Evolutionary conservation across 2,113 vertebrate genomes (phyloP), one percentile per base, ranked within the genome.

Genomic region (Pan paniscus): DNA sequence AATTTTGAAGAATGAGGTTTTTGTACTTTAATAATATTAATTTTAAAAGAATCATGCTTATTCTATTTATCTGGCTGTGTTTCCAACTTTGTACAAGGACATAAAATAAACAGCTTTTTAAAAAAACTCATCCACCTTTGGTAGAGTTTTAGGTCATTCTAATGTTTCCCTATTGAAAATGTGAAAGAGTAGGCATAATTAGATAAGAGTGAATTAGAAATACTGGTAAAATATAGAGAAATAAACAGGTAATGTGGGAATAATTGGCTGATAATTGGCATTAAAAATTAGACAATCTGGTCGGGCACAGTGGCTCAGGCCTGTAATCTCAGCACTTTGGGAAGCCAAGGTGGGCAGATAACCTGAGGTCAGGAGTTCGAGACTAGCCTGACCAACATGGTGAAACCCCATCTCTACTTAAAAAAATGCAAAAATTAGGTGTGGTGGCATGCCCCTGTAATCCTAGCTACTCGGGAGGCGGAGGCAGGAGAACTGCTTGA

Each of bases 81-180:
- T 89, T 95, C 94, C 18, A 67, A 55, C 81, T 96, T 88, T 79
- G 10, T 73, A 13, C 1, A 87, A 78, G 75, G 25, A 12, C 35
- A 83, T 68, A 73, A 40, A 35, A 88, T 16, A 32, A 43, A 48
- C 6, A 14, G 3, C 20, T 27, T 87, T 75, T 91, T 35, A 3
- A 1, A 57, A 9, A 5, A n/a, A 91, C 13, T 75, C 20, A 57
- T 30, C 3, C 48, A 50, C 4, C 93, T 93, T 90, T 59, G 40
- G 64, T 93, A 48, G 57, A 79, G 10, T 88, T 73, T 79, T 90
- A 46, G 27, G 10, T 64, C 30, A 64, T 78, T 82, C 50, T 92
- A 94, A 81, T 12, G 12, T n/a, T 87, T 93, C 35, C 43, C 43
- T 70, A 67, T 18, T 20, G 79, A 73, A 81, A 75, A 48, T 61